A percentile compares a stretch with the other conserved stretches of the same genome.
phyloP scores from a whole-genome alignment of 1,140 invertebrate genomes.

The Asbolus verrucosus region DNA sequence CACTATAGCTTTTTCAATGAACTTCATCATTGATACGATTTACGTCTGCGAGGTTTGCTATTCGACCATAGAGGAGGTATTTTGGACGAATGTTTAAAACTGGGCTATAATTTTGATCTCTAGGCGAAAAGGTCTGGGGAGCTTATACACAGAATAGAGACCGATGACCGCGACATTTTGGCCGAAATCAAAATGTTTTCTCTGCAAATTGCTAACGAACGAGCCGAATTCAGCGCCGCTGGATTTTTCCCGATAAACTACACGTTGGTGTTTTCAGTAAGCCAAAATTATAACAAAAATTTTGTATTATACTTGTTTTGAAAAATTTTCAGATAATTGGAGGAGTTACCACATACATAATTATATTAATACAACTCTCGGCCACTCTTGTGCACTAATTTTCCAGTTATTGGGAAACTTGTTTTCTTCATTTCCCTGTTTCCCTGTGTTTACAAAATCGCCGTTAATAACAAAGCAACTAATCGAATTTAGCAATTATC shows the following conservation, averaged over 20 bases:
- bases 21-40: constrained; percentile 1
- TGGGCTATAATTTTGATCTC: not conserved
- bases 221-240: constrained; percentile 52
- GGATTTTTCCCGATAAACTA: constrained; percentile 54
- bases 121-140: constrained; percentile 47
- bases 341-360: constrained; percentile 50
- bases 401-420: no score
- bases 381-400: constrained; percentile 4
- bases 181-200: constrained; percentile 54
- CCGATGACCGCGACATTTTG: constrained; percentile 45
- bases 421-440: no score
- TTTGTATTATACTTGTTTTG: not conserved
- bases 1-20: not conserved
- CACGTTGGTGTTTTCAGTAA: constrained; percentile 52
- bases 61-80: constrained; percentile 23
- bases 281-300: no score
- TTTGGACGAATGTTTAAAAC: not conserved
- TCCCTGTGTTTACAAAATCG: no score
- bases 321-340: constrained; percentile 49
- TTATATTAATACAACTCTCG: constrained; percentile 55
- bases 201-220: constrained; percentile 50
- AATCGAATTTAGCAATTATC: no score
- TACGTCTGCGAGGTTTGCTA: constrained; percentile 14
- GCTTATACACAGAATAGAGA: constrained; percentile 51
- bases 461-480: no score